Conservation (phyloP, 2,888 invertebrate species). For the Athrips mouffetella region DNA sequence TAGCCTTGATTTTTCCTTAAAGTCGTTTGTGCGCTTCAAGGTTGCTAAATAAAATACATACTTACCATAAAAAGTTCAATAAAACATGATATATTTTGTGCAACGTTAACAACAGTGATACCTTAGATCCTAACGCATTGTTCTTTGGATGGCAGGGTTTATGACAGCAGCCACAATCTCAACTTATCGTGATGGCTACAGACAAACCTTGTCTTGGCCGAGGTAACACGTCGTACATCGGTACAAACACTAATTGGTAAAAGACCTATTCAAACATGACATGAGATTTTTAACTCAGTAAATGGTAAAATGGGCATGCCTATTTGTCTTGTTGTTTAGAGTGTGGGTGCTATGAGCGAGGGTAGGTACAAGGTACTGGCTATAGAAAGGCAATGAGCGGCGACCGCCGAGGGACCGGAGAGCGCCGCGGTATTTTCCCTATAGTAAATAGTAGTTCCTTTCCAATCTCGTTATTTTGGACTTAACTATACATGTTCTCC, state of each 20-base stretch:
- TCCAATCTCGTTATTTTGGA: conserved; percentile 24
- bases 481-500: conserved; percentile 22
- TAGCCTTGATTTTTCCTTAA: conserved; percentile 32
- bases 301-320: conserved; percentile 75
- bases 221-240: conserved; percentile 65
- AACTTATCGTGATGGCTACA: conserved; percentile 51
- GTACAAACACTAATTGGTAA: conserved; percentile 77
- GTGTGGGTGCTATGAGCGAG: conserved; percentile 71
- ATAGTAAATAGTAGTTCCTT: conserved; percentile 26
- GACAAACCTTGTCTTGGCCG: conserved; percentile 51
- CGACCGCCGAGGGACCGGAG: conserved; percentile 15
- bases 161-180: no score
- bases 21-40: conserved; percentile 28
- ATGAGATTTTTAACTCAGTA: conserved; percentile 74
- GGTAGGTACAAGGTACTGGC: conserved; percentile 44
- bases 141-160: conserved; percentile 38
- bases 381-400: no score
- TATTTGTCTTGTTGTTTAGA: conserved; percentile 75
- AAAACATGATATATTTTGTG: conserved; percentile 45
- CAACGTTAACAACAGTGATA: conserved; percentile 56
- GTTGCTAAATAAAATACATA: conserved; percentile 23
- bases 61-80: no score
- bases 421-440: conserved; percentile 7
- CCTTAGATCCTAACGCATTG: conserved; percentile 53
- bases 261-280: conserved; percentile 75